Conservation (phyloP, 2,113 vertebrate genomes). For the Tonatia bakeri region DNA sequence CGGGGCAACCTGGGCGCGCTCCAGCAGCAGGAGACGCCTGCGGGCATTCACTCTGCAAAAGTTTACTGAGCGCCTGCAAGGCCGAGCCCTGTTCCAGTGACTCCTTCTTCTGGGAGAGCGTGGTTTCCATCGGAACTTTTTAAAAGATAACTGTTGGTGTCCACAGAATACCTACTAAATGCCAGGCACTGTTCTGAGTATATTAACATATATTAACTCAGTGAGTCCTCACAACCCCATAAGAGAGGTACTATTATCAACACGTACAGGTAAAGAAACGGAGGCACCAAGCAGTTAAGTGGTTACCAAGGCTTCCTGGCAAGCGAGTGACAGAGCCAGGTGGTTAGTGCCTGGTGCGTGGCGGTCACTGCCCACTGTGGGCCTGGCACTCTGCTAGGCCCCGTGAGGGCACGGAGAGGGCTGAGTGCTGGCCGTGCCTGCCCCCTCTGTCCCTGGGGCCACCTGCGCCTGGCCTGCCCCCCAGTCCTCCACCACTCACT, state of each 20-base stretch:
- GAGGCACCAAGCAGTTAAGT: neutral
- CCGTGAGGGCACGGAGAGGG: neutral
- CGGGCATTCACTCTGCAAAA: neutral
- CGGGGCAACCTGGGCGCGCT: neutral
- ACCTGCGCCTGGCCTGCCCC: neutral
- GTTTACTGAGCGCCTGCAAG: neutral
- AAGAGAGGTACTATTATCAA: neutral
- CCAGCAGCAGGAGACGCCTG: neutral
- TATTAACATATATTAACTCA: neutral
- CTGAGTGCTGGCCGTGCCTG: too few species aligned
- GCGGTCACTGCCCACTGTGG: neutral
- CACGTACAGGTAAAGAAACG: neutral
- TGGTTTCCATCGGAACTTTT: neutral
- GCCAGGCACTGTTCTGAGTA: neutral
- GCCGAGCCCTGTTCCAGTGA: neutral
- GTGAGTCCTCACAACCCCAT: neutral
- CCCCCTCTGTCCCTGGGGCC: neutral
- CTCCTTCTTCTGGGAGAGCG: neutral
- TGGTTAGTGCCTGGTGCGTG: neutral
- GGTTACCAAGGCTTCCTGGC: neutral
- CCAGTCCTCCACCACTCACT: constrained; percentile 81
- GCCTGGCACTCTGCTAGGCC: neutral
- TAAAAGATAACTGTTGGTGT: neutral
- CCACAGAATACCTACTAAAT: neutral
- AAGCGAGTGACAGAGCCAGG: neutral